Evolutionary conservation across 1,140 invertebrate genomes (phyloP).

Genomic region (Drosophila orena): DNA sequence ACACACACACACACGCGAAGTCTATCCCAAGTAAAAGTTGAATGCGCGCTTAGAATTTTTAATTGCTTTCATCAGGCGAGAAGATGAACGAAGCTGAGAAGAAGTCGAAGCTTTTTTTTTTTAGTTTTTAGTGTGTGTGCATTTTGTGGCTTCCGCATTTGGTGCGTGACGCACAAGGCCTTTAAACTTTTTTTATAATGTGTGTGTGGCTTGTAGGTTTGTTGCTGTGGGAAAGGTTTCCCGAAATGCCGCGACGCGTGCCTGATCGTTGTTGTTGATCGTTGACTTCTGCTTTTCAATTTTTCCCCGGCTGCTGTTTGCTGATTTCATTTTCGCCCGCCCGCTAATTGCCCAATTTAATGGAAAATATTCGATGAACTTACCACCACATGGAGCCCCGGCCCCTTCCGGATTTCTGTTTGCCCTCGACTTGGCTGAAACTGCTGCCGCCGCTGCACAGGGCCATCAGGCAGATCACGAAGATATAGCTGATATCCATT

Average conservation of each 20-base stretch:
- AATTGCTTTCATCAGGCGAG: conserved; percentile 66
- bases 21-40: conserved; percentile 57
- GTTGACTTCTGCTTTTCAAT: conserved; percentile 8
- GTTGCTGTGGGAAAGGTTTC: conserved; percentile 48
- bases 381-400: conserved; percentile 85
- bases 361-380: conserved; percentile 51
- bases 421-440: conserved; percentile 64
- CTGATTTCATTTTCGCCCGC: conserved; percentile 49
- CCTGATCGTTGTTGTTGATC: conserved; percentile 37
- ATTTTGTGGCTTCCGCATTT: conserved; percentile 73
- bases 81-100: conserved; percentile 10
- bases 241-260: conserved; percentile 54
- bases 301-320: conserved; percentile 48
- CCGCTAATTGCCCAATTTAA: conserved; percentile 64
- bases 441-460: conserved; percentile 58
- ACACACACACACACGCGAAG: conserved; percentile 28
- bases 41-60: conserved; percentile 77
- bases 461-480: conserved; percentile 73
- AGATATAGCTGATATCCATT: conserved; percentile 82
- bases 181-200: conserved; percentile 33
- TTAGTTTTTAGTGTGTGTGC: conserved; percentile 40
- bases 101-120: conserved; percentile 22
- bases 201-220: conserved; percentile 19
- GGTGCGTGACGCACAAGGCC: conserved; percentile 64
- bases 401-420: conserved; percentile 82